Evolutionary conservation across 2,113 vertebrate genomes (phyloP), one percentile per base, ranked within the genome.

Genomic region (mouse (Mus musculus)): DNA sequence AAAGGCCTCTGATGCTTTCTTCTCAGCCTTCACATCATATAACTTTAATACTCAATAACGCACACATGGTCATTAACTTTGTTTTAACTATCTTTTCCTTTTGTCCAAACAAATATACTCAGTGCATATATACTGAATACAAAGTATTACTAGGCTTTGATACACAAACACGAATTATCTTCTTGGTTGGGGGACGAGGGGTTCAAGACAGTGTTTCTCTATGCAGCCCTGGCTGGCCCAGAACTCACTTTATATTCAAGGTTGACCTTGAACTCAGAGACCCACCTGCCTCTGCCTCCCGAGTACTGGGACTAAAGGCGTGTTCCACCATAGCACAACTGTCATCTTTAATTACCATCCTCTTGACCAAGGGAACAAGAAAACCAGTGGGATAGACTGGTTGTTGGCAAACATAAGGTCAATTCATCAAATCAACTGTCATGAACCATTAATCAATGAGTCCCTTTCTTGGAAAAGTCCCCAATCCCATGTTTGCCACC

Each of bases 311-410:
- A 72, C 71, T 72, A 72, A 72, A 72, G 16, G 17, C 16, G 8
- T n/a, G 36, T 1, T 1, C 71, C 16, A 72, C 36, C 36, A 72
- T 19, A n/a, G 36, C 71, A 72, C 17, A n/a, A 19, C 36, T n/a
- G 71, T 16, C 30, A 7, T 72, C 36, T 88, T 72, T 88, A 82
- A 78, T 82, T 87, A 75, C 42, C 12, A 22, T 49, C 49, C 63
- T 82, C 59, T 56, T 92, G 63, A 81, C 63, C 85, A 95, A 93
- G 87, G 39, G 61, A 87, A 95, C 65, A 85, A 61, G 82, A 30
- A 67, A 67, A 52, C 39, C 12, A 8, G 67, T 36, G 61, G 24
- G 24, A 56, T 1, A 94, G 61, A 65, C 63, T 5, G 24, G 2
- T 11, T 5, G 2, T 7, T 56, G 59, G 92, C 46, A 90, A 16